A percentile compares a stretch with the other conserved stretches of the same genome.
phyloP scores from a whole-genome alignment of 2,888 invertebrate species.

The Aphelenchoides bicaudatus region DNA sequence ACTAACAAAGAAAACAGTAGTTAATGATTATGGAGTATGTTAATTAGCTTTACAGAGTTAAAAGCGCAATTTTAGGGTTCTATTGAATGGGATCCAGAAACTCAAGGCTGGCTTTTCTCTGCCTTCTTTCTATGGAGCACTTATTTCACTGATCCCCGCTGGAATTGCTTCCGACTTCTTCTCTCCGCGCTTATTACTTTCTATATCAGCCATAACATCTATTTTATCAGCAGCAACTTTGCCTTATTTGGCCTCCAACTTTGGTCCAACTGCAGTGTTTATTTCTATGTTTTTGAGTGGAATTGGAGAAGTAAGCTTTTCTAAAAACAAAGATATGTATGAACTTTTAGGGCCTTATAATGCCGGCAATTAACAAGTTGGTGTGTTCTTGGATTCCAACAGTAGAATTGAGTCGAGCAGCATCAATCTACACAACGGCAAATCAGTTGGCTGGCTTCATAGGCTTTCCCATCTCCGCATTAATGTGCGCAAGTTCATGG shows the following conservation, averaged over 20 bases:
- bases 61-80: conserved; percentile 18
- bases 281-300: conserved; percentile 42
- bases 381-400: conserved; percentile 48
- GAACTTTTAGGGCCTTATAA: conserved; percentile 36
- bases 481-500: conserved; percentile 38
- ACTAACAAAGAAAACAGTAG: background rate
- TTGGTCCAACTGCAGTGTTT: conserved; percentile 36
- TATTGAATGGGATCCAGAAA: conserved; percentile 27
- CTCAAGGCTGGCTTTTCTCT: conserved; percentile 36
- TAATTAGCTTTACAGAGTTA: background rate
- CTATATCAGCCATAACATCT: conserved; percentile 23
- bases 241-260: conserved; percentile 32
- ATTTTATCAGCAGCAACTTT: conserved; percentile 29
- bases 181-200: conserved; percentile 27
- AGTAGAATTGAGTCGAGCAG: conserved; percentile 43
- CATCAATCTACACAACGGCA: conserved; percentile 45
- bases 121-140: conserved; percentile 39
- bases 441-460: conserved; percentile 46
- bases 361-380: conserved; percentile 45
- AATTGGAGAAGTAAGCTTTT: conserved; percentile 36
- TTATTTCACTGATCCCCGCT: conserved; percentile 37
- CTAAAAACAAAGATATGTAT: background rate
- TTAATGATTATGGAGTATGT: conserved; percentile 37
- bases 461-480: conserved; percentile 41
- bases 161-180: conserved; percentile 26